phyloP scores from a whole-genome alignment of 2,888 invertebrate species.

The Lysandra coridon region DNA sequence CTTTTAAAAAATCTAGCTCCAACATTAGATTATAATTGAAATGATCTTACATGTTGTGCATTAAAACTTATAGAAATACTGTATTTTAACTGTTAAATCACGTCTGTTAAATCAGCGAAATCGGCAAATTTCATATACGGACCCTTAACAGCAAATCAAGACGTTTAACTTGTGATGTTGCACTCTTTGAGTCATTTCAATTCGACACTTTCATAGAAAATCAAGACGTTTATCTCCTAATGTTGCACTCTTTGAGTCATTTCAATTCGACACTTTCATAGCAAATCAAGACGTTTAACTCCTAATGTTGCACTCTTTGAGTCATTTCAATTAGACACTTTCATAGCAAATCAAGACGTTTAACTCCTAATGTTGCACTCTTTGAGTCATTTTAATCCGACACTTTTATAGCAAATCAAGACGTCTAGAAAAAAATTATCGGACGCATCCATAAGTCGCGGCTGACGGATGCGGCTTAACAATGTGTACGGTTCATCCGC shows the following conservation, averaged over 20 bases:
- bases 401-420: background rate
- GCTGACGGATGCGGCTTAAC: no score
- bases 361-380: background rate
- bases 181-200: background rate
- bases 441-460: no score
- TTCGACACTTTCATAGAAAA: background rate
- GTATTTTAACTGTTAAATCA: no score
- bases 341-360: background rate
- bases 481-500: no score
- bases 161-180: background rate
- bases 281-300: background rate
- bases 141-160: no score
- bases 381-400: background rate
- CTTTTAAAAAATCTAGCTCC: no score
- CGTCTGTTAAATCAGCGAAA: no score
- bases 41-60: no score
- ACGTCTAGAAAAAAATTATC: no score
- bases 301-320: background rate
- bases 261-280: background rate
- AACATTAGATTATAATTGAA: no score
- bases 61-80: no score
- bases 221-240: background rate
- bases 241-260: background rate
- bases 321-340: background rate
- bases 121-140: no score